phyloP scores from a whole-genome alignment of 2,113 vertebrate genomes.

The Thinocorus orbignyianus region DNA sequence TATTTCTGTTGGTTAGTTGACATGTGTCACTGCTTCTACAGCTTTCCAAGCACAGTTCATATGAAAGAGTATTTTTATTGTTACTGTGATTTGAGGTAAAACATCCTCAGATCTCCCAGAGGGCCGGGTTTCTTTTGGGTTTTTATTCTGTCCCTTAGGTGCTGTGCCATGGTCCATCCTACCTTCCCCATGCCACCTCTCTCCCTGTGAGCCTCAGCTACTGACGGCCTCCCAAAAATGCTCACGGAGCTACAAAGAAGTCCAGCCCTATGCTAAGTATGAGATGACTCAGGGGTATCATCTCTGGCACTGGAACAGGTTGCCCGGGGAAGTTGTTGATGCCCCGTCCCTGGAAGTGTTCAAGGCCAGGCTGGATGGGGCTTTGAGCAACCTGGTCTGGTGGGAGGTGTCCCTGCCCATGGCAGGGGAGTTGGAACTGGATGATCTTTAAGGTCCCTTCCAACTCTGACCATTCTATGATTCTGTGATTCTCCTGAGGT shows the following conservation, averaged over 20 bases:
- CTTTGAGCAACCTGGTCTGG: too few relatives aligned
- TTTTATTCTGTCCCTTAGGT: background rate
- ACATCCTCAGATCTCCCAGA: background rate
- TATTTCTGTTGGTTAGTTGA: background rate
- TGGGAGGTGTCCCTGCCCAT: too few relatives aligned
- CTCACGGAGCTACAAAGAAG: background rate
- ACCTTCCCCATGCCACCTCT: background rate
- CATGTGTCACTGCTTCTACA: background rate
- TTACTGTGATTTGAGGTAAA: background rate
- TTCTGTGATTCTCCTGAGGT: too few relatives aligned
- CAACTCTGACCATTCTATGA: too few relatives aligned
- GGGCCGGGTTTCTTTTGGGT: background rate
- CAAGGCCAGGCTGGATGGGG: too few relatives aligned
- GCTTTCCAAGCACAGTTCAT: background rate
- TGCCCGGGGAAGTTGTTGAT: too few relatives aligned
- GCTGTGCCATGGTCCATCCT: background rate
- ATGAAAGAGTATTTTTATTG: background rate
- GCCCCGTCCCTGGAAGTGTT: too few relatives aligned
- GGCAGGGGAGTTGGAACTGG: too few relatives aligned
- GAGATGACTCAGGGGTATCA: accelerated
- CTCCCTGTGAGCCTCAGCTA: background rate
- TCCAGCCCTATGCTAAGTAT: background rate
- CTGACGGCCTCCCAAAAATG: background rate
- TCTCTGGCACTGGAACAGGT: too few relatives aligned
- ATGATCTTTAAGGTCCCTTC: too few relatives aligned